These are phyloP conservation scores for Arothron firmamentum DNA, from an alignment of 2,113 vertebrate species.

Conservation along the genomic window DNA sequence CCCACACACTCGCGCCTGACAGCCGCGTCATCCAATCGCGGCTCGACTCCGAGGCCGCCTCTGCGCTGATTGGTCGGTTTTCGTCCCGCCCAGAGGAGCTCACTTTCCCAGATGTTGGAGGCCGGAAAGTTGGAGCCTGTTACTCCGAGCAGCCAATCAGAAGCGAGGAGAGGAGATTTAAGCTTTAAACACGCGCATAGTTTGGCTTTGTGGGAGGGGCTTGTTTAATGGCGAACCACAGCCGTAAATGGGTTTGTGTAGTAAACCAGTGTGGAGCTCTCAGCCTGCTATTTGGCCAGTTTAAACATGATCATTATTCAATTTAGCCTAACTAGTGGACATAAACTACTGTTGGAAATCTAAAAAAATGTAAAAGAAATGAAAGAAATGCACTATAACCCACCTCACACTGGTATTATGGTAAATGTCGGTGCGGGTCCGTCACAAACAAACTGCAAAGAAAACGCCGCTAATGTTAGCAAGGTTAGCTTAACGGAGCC, in stretches of 20 bases:
- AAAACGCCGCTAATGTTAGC: too few species aligned
- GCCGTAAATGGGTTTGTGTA: slow-evolving; percentile 7
- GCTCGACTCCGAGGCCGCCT: accelerated
- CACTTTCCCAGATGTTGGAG: slow-evolving; percentile 63
- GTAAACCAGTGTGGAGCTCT: background rate
- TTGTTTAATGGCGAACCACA: too few species aligned
- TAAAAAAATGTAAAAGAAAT: too few species aligned
- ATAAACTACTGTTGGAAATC: too few species aligned
- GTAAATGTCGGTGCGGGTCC: too few species aligned
- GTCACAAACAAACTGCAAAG: too few species aligned
- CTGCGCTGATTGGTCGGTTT: slow-evolving; percentile 30
- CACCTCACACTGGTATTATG: too few species aligned
- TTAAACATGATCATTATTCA: background rate
- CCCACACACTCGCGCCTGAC: slow-evolving; percentile 44
- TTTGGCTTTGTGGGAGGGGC: slow-evolving; percentile 11
- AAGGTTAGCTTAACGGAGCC: too few species aligned
- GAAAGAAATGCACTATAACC: too few species aligned
- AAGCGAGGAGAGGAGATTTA: slow-evolving; percentile 25
- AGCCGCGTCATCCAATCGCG: slow-evolving; percentile 49
- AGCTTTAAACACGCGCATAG: background rate
- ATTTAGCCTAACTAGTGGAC: background rate
- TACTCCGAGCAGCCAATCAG: slow-evolving; percentile 43
- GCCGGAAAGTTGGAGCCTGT: slow-evolving; percentile 12
- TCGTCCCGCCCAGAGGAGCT: slow-evolving; percentile 23
- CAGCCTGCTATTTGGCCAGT: background rate